A percentile compares a stretch with the other conserved stretches of the same genome.
phyloP scores from a whole-genome alignment of 2,888 invertebrate genomes.

The Megaustenia siamemsis region DNA sequence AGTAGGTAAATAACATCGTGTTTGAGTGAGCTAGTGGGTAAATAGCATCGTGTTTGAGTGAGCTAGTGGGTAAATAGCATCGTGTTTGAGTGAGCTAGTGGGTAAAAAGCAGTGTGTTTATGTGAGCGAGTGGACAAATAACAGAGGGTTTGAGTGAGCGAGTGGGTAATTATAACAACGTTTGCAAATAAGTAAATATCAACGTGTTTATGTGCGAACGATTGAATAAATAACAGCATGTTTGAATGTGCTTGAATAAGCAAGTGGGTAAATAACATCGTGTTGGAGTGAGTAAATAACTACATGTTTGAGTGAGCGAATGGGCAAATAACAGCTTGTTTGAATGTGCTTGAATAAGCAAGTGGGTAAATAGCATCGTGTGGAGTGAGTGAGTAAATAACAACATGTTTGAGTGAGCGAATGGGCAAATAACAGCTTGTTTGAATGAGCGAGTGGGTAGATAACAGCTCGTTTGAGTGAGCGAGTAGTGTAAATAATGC shows the following conservation, averaged over 20 bases:
- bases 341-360: too few species aligned
- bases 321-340: too few species aligned
- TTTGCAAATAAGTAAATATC: too few species aligned
- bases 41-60: background rate
- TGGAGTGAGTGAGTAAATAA: background rate
- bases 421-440: background rate
- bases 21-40: too few species aligned
- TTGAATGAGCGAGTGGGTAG: background rate
- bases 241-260: too few species aligned
- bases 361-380: background rate
- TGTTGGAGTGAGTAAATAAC: too few species aligned
- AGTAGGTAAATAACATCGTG: too few species aligned
- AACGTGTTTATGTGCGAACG: too few species aligned
- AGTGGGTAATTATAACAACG: too few species aligned
- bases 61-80: background rate
- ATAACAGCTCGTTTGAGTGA: background rate
- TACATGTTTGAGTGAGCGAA: too few species aligned
- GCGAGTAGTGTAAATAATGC: too few species aligned
- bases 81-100: background rate
- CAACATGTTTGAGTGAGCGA: background rate
- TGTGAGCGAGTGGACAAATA: background rate
- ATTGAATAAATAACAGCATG: too few species aligned
- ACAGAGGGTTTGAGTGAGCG: conserved; percentile 14
- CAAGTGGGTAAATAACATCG: background rate
- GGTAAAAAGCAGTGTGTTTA: background rate